Evolutionary conservation across 2,113 vertebrate genomes (phyloP), one percentile per base, ranked within the genome.

Genomic region (Psephotus haematonotus): DNA sequence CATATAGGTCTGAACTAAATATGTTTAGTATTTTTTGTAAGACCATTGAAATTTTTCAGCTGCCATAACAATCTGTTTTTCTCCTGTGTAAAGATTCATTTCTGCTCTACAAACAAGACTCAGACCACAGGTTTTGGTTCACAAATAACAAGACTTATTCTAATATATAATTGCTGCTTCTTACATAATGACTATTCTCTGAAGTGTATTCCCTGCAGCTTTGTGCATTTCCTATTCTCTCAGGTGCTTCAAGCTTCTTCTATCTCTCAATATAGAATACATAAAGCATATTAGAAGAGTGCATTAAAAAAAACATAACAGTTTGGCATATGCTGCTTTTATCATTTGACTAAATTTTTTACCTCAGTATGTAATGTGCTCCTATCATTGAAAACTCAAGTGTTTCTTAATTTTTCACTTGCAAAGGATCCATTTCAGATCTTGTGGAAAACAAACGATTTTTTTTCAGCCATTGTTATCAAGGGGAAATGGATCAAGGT

Each of bases 131-230:
- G 12, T 91, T 90, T 77, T 86, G 37, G 50, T 90, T 93, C 46
- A 87, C 27, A 92, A 72, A 29, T 77, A 95, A 72, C 50, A 49
- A 88, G 37, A 62, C 13, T 76, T 70, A 39, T 59, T 20, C 31
- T 90, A 86, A 94, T 93, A 70, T 86, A 79, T 72, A 93, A 85
- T 93, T 92, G 47, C 37, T 71, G 29, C 60, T 93, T 13, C 74
- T 95, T 82, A 65, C 11, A 53, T 91, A 90, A 92, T 77, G 41
- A 33, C 71, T 90, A 7, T 74, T 88, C 79, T 91, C 79, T 93
- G 80, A 82, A 64, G 37, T 70, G 8, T 82, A 46, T 75, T 93
- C 86, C 71, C 82, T 77, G 68, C 39, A 86, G 82, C 29, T 75
- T 90, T 81, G 19, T 77, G 31, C 22, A 53, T 83, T 87, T 93